Evolutionary conservation across 2,888 invertebrate species (phyloP), one percentile per base, ranked within the genome.

Genomic region (Drosophila tripunctata): DNA sequence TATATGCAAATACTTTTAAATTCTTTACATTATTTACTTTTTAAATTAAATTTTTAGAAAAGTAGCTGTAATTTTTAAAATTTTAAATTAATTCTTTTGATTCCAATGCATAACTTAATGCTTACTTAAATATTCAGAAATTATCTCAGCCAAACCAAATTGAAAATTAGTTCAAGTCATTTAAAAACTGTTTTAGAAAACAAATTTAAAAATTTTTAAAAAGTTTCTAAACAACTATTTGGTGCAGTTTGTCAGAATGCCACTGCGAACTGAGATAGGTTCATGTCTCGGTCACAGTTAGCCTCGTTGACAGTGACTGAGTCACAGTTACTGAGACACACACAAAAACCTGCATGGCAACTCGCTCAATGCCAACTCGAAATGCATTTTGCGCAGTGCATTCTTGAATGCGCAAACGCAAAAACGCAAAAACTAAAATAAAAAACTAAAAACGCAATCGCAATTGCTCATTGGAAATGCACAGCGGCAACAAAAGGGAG

Each of bases 391-490:
- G 52, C 35, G 15, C 57, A 40, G 43, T 45, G 65, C 41, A 61
- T 36, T 57, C 24, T 36, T 12, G 45, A 10, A 17, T 36, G 15
- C 35, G 22, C 15, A 48, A 35, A 36, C 35, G 36, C 17, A 36
- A 24, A n/a, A n/a, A n/a, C n/a, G n/a, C n/a, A n/a, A n/a, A n/a
- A n/a, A n/a, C n/a, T n/a, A n/a, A n/a, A n/a, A n/a, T n/a, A n/a
- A n/a, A n/a, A n/a, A n/a, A n/a, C n/a, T n/a, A n/a, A n/a, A 45
- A 31, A 31, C 35, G 36, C 17, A 36, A 24, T 48, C 24, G 66
- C 60, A 47, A 41, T 55, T 14, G 47, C 80, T 80, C 78, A 83
- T 80, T 83, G 80, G 40, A 27, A 83, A 83, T 84, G 66, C 79
- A 71, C 57, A 63, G 57, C 78, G 35, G 68, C 54, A 55, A 50